Conservation (phyloP, 2,113 vertebrate genomes). For the Lepidothrix coronata region DNA sequence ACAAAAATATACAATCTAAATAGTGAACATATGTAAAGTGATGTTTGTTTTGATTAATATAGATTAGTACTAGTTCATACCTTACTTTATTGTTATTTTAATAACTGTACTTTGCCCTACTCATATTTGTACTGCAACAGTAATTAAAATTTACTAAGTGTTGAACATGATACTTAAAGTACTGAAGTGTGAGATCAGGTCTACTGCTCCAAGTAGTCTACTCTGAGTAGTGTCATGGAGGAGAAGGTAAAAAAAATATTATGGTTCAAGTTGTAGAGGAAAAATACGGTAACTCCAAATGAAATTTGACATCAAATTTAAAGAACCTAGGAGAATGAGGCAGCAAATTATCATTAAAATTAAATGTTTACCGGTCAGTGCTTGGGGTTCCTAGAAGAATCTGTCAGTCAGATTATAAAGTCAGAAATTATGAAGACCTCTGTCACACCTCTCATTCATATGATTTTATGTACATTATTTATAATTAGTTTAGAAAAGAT, state of each 20-base stretch:
- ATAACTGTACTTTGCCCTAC: not conserved
- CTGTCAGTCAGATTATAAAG: not conserved
- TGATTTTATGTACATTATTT: not conserved
- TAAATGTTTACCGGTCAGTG: not conserved
- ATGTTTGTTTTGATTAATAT: not conserved
- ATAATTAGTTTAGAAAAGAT: not conserved
- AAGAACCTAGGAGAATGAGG: not conserved
- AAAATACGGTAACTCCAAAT: not conserved
- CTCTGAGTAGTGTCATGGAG: not conserved
- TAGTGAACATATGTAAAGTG: not conserved
- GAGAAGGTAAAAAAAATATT: not conserved
- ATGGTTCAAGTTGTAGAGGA: not conserved
- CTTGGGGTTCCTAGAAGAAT: not conserved
- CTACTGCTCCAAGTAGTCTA: not conserved
- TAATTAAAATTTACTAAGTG: not conserved
- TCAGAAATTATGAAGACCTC: not conserved
- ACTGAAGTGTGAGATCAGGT: not conserved
- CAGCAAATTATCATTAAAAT: not conserved
- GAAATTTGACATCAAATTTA: not conserved
- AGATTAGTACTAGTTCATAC: not conserved
- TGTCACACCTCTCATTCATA: not conserved
- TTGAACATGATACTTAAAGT: not conserved
- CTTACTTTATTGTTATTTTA: not conserved
- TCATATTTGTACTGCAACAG: not conserved
- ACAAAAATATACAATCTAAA: not conserved